Percentiles rank a stretch among this genome's conserved stretches.
Evolutionary conservation across 1,140 invertebrate species (phyloP).

Genomic region (Panonychus citri): DNA sequence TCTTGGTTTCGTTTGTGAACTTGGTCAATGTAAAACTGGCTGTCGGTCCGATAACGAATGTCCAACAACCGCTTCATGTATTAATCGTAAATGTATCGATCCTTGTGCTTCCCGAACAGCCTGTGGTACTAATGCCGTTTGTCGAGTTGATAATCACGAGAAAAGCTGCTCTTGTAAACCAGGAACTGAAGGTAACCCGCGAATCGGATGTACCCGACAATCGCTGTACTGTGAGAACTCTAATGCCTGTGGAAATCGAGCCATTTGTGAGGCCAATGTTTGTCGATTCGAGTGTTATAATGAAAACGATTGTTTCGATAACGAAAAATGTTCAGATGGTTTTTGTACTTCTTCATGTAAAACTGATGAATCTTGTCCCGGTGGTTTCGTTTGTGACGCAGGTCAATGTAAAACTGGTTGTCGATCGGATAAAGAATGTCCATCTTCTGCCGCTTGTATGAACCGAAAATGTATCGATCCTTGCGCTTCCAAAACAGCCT

Average conservation of each 20-base stretch:
- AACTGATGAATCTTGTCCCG: conserved; percentile 8
- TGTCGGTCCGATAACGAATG: conserved; percentile 51
- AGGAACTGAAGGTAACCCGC: too few species aligned
- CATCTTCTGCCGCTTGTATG: conserved; percentile 47
- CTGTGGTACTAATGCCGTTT: conserved; percentile 68
- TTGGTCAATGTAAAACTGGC: conserved; percentile 52
- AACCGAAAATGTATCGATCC: conserved; percentile 19
- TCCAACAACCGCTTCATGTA: conserved; percentile 16
- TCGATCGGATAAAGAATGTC: conserved; percentile 40
- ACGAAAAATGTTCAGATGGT: conserved; percentile 6
- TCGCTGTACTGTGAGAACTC: conserved; percentile 41
- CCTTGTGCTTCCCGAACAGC: conserved; percentile 6
- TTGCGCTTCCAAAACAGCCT: conserved; percentile 36
- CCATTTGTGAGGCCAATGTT: conserved; percentile 52
- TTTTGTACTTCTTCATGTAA: conserved; percentile 38
- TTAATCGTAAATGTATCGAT: conserved; percentile 8
- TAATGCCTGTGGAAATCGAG: conserved; percentile 44
- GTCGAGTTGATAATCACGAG: conserved; percentile 51
- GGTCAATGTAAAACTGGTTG: conserved; percentile 6
- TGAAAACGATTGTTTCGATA: conserved; percentile 11
- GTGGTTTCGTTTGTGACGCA: conserved; percentile 8
- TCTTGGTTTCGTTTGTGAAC: conserved; percentile 51
- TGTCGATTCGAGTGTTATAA: conserved; percentile 14
- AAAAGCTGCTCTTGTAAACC: too few species aligned
- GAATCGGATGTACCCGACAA: conserved; percentile 46